Evolutionary conservation across 2,113 vertebrate species (phyloP), one percentile per base, ranked within the genome.

Genomic region (Oreochromis aureus): DNA sequence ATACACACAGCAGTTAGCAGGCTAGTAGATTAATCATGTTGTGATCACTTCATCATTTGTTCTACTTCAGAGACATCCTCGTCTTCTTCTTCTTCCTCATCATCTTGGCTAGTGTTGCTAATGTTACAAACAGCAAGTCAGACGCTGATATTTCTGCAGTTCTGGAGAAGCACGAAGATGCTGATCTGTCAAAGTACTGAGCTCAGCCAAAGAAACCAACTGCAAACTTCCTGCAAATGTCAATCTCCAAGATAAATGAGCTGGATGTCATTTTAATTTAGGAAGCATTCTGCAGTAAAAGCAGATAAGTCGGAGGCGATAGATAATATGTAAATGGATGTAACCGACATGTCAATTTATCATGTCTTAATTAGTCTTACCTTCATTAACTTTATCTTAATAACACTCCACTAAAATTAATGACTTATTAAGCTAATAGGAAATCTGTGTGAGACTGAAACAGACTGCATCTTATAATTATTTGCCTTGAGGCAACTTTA

Each of bases 341-440:
- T 84, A 87, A 69, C 63, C 55, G 95, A 93, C 93, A 87, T 80
- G 78, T 78, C 89, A 41, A 92, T 95, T 95, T 91, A 94, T 95
- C 94, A 94, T 55, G 83, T 92, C 90, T 95, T 95, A 92, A 95
- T 96, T 94, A 92, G 91, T 66, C 84, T 85, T 93, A 92, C 90
- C 93, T 92, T 93, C 94, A 95, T 96, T 96, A 95, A 92, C 90
- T 94, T 95, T 95, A 95, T 95, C 94, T 95, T 94, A 93, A 95
- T 94, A 92, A 91, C 56, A 46, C 58, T 83, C 56, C 11, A 32
- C 91, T 63, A 56, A 89, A 94, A 91, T 94, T 80, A 94, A 94
- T 92, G 89, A 93, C 41, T 92, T 87, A 90, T 94, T 95, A 85
- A 89, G 86, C 87, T 92, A 87, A 94, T 94, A 92, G 82, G 80